These are phyloP conservation scores for Montipora sp. DNA, from an alignment of 64 coral and sea anemone species.

Conservation along the genomic window DNA sequence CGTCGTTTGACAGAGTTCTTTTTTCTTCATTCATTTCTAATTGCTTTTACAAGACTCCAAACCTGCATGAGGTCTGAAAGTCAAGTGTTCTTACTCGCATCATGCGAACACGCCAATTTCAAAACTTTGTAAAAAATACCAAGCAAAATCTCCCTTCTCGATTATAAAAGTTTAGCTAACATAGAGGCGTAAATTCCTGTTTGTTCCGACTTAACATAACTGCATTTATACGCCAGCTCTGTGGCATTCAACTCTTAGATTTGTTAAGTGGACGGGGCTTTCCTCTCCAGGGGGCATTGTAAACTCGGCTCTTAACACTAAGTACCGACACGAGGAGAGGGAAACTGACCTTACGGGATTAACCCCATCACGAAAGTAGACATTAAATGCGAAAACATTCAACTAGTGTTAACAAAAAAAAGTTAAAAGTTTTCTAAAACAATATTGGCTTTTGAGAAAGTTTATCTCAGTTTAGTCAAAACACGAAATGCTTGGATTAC, in stretches of 20 bases:
- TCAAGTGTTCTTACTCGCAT: constrained; percentile 12
- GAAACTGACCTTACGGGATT: constrained; percentile 6
- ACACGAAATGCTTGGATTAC: background rate
- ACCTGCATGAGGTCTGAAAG: constrained; percentile 37
- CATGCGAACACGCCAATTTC: constrained; percentile 3
- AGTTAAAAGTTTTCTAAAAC: constrained; percentile 13
- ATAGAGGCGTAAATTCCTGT: background rate
- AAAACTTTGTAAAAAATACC: background rate
- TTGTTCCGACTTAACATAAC: background rate
- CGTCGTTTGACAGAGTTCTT: background rate
- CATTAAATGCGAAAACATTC: constrained; percentile 28
- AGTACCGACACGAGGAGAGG: background rate
- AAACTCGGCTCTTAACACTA: constrained; percentile 36
- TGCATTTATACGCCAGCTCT: background rate
- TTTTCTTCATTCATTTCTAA: constrained; percentile 15
- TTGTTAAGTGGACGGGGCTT: constrained; percentile 32
- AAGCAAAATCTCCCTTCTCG: too few species aligned
- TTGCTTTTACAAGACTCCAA: constrained; percentile 28
- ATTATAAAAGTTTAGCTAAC: background rate
- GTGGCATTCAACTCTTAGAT: background rate
- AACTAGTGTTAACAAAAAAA: background rate
- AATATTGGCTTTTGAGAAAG: constrained; percentile 32
- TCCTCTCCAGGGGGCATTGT: constrained; percentile 45
- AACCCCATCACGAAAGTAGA: constrained; percentile 27
- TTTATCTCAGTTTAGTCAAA: background rate